These are phyloP conservation scores for Drosophila parthenogenetica DNA, from an alignment of 2,888 invertebrate species.

Conservation along the genomic window DNA sequence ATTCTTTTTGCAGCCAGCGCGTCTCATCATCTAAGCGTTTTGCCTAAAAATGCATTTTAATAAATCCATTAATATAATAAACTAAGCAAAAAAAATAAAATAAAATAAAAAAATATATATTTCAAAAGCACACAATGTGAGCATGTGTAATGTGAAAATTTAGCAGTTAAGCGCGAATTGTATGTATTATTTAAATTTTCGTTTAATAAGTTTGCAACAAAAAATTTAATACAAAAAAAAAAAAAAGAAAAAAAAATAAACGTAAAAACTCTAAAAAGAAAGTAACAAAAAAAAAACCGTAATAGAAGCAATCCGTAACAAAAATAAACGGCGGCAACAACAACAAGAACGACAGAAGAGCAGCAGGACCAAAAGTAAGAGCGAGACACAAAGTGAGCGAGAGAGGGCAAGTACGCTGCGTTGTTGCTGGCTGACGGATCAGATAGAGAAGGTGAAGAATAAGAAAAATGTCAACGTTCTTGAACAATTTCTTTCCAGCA, in stretches of 20 bases:
- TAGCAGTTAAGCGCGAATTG: slow-evolving; percentile 72
- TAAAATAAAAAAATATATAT: slow-evolving; percentile 19
- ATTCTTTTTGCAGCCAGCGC: slow-evolving; percentile 59
- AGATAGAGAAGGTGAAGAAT: slow-evolving; percentile 48
- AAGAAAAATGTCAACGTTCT: slow-evolving; percentile 85
- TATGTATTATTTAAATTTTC: slow-evolving; percentile 77
- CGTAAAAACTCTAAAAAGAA: slow-evolving; percentile 28
- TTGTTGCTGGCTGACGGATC: slow-evolving; percentile 37
- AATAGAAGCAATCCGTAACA: slow-evolving; percentile 24
- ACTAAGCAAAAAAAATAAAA: slow-evolving; percentile 17
- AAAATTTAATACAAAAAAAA: slow-evolving; percentile 10
- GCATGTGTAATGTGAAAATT: slow-evolving; percentile 73
- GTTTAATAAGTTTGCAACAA: slow-evolving; percentile 59
- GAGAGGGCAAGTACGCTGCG: slow-evolving; percentile 20
- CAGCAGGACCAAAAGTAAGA: slow-evolving; percentile 22
- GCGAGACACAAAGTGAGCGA: slow-evolving; percentile 28
- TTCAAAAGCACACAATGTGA: slow-evolving; percentile 58
- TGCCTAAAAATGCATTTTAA: slow-evolving; percentile 60
- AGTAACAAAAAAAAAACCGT: slow-evolving; percentile 27
- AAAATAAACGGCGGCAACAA: slow-evolving; percentile 26
- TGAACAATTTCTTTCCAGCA: slow-evolving; percentile 85
- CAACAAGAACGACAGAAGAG: slow-evolving; percentile 21
- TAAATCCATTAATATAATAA: slow-evolving; percentile 26
- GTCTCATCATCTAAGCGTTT: slow-evolving; percentile 48
- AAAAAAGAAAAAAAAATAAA: slow-evolving; percentile 28